Evolutionary conservation across 2,113 vertebrate genomes (phyloP), one percentile per base, ranked within the genome.

Genomic region (Lepidothrix coronata): DNA sequence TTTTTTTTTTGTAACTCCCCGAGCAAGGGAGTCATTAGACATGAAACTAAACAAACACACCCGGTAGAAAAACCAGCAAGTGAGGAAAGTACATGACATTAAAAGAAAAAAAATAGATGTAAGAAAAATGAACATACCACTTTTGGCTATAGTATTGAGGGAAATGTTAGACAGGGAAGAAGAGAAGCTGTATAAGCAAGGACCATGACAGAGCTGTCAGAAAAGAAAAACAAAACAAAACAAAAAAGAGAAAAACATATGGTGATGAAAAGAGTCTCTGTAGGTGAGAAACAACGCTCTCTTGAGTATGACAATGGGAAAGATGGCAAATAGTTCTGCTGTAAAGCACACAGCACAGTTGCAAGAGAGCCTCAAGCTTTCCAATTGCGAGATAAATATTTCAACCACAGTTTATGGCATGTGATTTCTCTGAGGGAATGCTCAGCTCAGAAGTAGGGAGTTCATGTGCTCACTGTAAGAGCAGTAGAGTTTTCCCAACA

Each of bases 131-230:
- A 97, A 99, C 99, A 96, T 99, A 99, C 98, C 99, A 96, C 98
- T 98, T 97, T 98, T 99, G 98, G 98, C 98, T 96, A 99, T 97
- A 98, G 98, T 97, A 98, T 98, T 98, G 98, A 99, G 98, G 98
- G 98, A 99, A 98, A 98, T 98, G 97, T 98, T 98, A 98, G 98
- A 99, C 97, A 98, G 97, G 98, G 98, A 99, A 91, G 98, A 97
- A 97, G 97, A 97, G 98, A 98, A 98, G 97, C 97, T 98, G 98
- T 98, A 98, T 93, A 98, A 98, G 97, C 98, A 98, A 76, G 98
- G 96, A 97, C 97, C 96, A 97, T 97, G 98, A 97, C 97, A 98
- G 93, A 99, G 98, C 98, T 99, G 98, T 96, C 96, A 98, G 97
- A 96, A 94, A 97, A 97, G 90, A 97, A 96, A 95, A 94, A 97